Evolutionary conservation across 2,113 vertebrate genomes (phyloP), one percentile per base, ranked within the genome.

Genomic region (Tamias sibiricus): DNA sequence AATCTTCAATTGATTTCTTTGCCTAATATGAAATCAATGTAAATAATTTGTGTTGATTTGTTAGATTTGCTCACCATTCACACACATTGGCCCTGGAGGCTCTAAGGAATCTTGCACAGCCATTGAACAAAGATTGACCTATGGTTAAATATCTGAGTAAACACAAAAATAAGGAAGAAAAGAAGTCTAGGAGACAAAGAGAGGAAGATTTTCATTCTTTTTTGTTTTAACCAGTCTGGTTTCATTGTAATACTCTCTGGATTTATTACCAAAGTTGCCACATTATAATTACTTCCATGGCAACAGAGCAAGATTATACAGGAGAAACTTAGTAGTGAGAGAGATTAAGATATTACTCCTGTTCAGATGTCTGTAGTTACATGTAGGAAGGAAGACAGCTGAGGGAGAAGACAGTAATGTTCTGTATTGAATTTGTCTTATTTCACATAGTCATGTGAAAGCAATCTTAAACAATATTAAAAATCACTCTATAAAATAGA

Each of bases 261-360:
- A 94, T 98, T 68, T 88, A 97, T 94, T 91, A 92, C 86, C 71
- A 85, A 97, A 98, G 97, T 97, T 95, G 94, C 71, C 88, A 98
- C 96, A 95, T 96, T 97, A 96, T 96, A 97, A 97, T 97, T 97
- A 98, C 98, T 98, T 98, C 98, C 98, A 98, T 98, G 96, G 98
- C 96, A 98, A 98, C 96, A 96, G 95, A 91, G 96, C 95, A 97
- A 95, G 96, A 97, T 97, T 91, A 97, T 93, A 89, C 87, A 97
- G 95, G 96, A 97, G 47, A 97, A 98, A 95, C 91, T 95, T 95
- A 98, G 94, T 44, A 95, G 91, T 87, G 76, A 97, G 93, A 90
- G 83, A 98, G 87, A 97, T 72, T 47, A 91, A 98, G 95, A 98
- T 84, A 42, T 30, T 80, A 84, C 83, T 97, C 92, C 91, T 84